phyloP scores from a whole-genome alignment of 2,888 invertebrate genomes.

The Chrysomela aeneicollis region DNA sequence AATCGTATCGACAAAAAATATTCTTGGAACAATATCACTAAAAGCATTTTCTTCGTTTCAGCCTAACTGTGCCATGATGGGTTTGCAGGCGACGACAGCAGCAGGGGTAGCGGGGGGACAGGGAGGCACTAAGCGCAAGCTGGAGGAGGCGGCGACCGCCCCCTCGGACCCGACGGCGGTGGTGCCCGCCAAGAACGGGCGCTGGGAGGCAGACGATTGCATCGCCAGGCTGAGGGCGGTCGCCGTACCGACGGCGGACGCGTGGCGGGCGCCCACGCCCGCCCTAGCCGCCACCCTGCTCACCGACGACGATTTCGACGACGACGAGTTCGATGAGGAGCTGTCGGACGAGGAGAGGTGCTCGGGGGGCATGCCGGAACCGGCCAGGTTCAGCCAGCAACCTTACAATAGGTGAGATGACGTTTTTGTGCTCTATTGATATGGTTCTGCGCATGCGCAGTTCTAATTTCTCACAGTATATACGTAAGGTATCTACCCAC shows the following conservation, averaged over 20 bases:
- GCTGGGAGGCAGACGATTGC: slow-evolving; percentile 66
- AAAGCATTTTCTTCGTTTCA: slow-evolving; percentile 50
- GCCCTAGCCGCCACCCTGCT: slow-evolving; percentile 59
- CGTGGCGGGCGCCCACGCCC: slow-evolving; percentile 64
- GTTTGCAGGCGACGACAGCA: slow-evolving; percentile 76
- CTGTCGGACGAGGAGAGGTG: slow-evolving; percentile 65
- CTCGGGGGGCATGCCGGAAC: slow-evolving; percentile 60
- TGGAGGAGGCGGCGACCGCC: slow-evolving; percentile 64
- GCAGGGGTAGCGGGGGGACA: slow-evolving; percentile 40
- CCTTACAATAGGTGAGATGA: slow-evolving; percentile 43
- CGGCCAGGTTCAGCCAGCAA: slow-evolving; percentile 52
- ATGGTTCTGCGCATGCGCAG: too few relatives aligned
- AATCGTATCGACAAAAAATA: too few relatives aligned
- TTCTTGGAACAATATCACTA: background rate
- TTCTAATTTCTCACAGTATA: too few relatives aligned
- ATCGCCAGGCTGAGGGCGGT: slow-evolving; percentile 76
- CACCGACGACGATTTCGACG: slow-evolving; percentile 65
- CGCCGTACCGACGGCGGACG: slow-evolving; percentile 70
- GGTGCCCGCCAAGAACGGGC: slow-evolving; percentile 64
- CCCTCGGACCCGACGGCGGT: slow-evolving; percentile 62
- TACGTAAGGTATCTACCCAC: too few relatives aligned
- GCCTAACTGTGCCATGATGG: slow-evolving; percentile 74
- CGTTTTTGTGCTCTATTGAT: too few relatives aligned
- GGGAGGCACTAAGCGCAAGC: slow-evolving; percentile 67
- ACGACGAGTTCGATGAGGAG: slow-evolving; percentile 71